Evolutionary conservation across 2,797 vertebrate species (phyloP), one percentile per base, ranked within the genome.

Genomic region (Pipistrellus pipistrellus): DNA sequence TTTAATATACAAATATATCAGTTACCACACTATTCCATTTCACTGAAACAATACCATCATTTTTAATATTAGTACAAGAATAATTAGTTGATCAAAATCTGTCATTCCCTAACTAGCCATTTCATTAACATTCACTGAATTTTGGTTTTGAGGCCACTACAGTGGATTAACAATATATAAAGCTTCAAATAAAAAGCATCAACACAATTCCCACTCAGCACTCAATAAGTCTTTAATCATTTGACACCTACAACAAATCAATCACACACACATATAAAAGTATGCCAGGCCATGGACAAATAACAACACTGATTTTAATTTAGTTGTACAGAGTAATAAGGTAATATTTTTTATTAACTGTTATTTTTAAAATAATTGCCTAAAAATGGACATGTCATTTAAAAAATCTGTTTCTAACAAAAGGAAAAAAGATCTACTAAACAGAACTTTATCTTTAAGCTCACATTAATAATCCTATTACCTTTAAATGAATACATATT

Each of bases 1-100:
- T 82, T 96, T 88, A 96, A 90, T 21, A 95, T 20, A 80, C 35
- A 93, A 80, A 94, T 90, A 57, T 69, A 94, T 69, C 32, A 91
- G 55, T 68, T 88, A 73, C 64, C 25, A 78, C 48, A 92, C 27
- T 93, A 71, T 62, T 90, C 23, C 20, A 78, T 76, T 93, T 83
- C 41, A 88, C 2, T 96, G 18, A 95, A 94, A 78, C 12, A 48
- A 12, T n/a, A 85, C 3, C 32, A 92, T 69, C 44, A 41, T 32
- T 59, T 90, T 84, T 68, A 93, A 66, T 82, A 89, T 69, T 68
- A 76, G 3, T 78, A 84, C 4, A 86, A 80, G 21, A 78, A 78
- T 59, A 91, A 78, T 30, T 32, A 72, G 55, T 17, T 90, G 25
- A 90, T 84, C 48, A 88, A 94, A 88, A 96, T 48, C 48, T 85